Conservation (phyloP, 1,140 invertebrate species). For the Pogonognathellus flavescens region DNA sequence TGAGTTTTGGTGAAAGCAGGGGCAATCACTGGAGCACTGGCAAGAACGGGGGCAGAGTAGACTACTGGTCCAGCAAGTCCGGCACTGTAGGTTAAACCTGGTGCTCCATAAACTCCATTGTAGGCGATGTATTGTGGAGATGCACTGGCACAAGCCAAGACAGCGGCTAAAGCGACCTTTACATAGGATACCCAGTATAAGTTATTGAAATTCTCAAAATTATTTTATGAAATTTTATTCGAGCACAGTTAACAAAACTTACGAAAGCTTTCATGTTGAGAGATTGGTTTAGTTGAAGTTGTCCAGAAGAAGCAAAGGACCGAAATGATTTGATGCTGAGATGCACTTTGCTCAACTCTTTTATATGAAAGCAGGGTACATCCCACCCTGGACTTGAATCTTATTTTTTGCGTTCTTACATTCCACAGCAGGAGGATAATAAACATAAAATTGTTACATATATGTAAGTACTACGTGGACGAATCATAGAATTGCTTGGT, state of each 20-base stretch:
- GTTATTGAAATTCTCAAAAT: background rate
- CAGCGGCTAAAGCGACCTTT: constrained; percentile 62
- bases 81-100: constrained; percentile 44
- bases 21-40: constrained; percentile 57
- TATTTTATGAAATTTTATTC: background rate
- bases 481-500: too few relatives aligned
- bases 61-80: constrained; percentile 47
- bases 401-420: background rate
- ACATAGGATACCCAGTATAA: background rate
- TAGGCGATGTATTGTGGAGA: constrained; percentile 55
- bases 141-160: constrained; percentile 60
- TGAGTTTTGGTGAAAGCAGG: constrained; percentile 66
- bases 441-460: too few relatives aligned
- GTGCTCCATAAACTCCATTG: constrained; percentile 41
- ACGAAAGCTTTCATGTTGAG: constrained; percentile 57
- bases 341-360: background rate
- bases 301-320: constrained; percentile 37
- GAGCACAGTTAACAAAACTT: constrained; percentile 12
- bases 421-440: too few relatives aligned
- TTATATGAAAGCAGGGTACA: constrained; percentile 19
- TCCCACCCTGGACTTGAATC: constrained; percentile 22
- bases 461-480: too few relatives aligned
- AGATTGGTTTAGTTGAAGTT: background rate
- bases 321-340: constrained; percentile 41
- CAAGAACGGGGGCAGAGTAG: background rate